A percentile compares a stretch with the other conserved stretches of the same genome.
These are phyloP conservation scores for Pollenia labialis DNA, from an alignment of 2,888 invertebrate genomes.

Conservation along the genomic window DNA sequence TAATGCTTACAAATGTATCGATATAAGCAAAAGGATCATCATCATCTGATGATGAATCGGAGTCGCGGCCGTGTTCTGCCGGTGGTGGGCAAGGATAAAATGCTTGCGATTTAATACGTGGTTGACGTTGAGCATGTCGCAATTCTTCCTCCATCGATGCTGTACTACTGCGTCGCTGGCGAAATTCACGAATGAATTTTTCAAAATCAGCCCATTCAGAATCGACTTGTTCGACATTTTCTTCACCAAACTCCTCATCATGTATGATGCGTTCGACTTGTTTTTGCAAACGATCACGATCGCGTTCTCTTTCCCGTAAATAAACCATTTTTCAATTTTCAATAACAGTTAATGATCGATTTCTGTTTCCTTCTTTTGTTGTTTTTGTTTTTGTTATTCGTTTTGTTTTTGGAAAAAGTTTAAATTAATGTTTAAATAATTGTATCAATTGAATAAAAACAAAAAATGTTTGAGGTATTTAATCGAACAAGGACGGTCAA, in stretches of 20 bases:
- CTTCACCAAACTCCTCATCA: constrained; percentile 84
- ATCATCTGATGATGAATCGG: constrained; percentile 82
- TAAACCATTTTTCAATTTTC: constrained; percentile 61
- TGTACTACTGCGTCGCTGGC: constrained; percentile 81
- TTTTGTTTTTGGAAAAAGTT: constrained; percentile 14
- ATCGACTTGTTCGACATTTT: constrained; percentile 83
- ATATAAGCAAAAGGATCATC: constrained; percentile 83
- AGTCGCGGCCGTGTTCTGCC: constrained; percentile 81
- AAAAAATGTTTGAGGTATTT: not conserved
- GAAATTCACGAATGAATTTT: constrained; percentile 82
- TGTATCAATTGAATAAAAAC: constrained; percentile 11
- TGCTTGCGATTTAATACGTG: constrained; percentile 82
- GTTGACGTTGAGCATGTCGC: constrained; percentile 79
- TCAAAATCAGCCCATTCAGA: constrained; percentile 84
- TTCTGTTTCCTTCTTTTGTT: not conserved
- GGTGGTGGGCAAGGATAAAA: constrained; percentile 84
- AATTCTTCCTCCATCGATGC: constrained; percentile 83
- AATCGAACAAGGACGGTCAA: constrained; percentile 1
- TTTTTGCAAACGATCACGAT: constrained; percentile 72
- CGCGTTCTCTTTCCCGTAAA: constrained; percentile 77
- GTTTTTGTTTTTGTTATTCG: not conserved
- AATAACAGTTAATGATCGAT: not conserved
- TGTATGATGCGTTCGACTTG: constrained; percentile 81
- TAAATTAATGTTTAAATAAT: constrained; percentile 38
- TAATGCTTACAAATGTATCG: constrained; percentile 83